phyloP scores from a whole-genome alignment of 2,888 invertebrate genomes.

The Ceramica pisi region DNA sequence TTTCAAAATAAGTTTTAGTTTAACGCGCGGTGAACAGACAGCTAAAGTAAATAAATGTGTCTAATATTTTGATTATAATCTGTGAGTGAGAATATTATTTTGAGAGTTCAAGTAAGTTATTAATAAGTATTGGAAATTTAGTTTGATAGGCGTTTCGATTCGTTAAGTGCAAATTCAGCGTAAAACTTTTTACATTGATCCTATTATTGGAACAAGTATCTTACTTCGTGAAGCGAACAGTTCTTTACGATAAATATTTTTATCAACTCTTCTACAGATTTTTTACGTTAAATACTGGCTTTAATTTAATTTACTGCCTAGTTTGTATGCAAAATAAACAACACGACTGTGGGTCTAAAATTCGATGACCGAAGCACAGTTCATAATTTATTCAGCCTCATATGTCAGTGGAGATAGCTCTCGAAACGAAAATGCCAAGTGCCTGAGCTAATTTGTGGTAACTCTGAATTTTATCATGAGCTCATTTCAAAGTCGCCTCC shows the following conservation, averaged over 20 bases:
- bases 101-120: not conserved
- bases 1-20: not conserved
- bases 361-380: conserved; percentile 16
- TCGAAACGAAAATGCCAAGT: conserved; percentile 16
- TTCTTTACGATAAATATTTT: too few relatives aligned
- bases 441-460: not conserved
- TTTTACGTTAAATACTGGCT: not conserved
- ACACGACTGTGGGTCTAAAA: conserved; percentile 7
- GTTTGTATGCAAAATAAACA: conserved; percentile 12
- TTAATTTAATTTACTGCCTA: not conserved
- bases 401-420: conserved; percentile 24
- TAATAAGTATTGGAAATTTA: not conserved
- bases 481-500: not conserved
- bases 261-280: too few relatives aligned
- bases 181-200: too few relatives aligned
- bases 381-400: conserved; percentile 48
- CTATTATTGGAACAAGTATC: too few relatives aligned
- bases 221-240: too few relatives aligned
- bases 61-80: not conserved
- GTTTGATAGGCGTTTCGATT: not conserved
- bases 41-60: not conserved
- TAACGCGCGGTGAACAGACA: not conserved
- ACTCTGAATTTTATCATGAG: not conserved
- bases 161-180: not conserved
- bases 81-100: not conserved